Evolutionary conservation across 2,797 vertebrate species (phyloP), one percentile per base, ranked within the genome.

Genomic region (Hafferia zeledoni): DNA sequence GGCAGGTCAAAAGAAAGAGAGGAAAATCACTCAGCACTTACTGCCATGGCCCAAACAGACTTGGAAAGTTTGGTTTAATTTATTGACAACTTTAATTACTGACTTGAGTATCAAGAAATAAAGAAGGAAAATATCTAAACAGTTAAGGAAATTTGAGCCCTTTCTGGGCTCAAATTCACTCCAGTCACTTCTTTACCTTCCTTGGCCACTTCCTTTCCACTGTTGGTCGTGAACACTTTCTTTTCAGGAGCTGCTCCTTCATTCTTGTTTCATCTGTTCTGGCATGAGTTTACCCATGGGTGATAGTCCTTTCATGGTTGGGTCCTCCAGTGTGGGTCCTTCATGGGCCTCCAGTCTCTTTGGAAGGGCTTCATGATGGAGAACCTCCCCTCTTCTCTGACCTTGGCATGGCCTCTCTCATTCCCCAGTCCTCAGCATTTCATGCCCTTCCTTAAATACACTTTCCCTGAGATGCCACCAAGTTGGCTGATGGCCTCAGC

Each of bases 241-340:
- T 68, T 75, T 46, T 46, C 47, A 76, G 37, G 44, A 59, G 30
- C 17, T 70, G 19, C 6, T 65, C 2, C 30, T 84, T 78, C 30
- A 61, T 80, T 90, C 25, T 67, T 39, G 4, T 33, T 82, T 80
- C 52, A 25, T 65, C 39, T 74, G 17, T 43, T 52, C 39, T 67
- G 52, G 25, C 28, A 37, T 12, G 28, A 19, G 14, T 43, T 83
- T 79, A 35, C 50, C 15, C 30, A n/a, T 0, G 2, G 8, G n/a
- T 13, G 35, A 61, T 17, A 39, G 25, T 37, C 20, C 24, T 72
- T 72, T 39, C 3, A 13, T 7, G 19, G 14, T 33, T 35, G 22
- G 0, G 0, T 53, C 57, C 12, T 67, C 30, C 27, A 52, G 69
- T 6, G 16, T 2, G 28, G 9, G 22, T 37, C 4, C 13, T 86